A percentile compares a stretch with the other conserved stretches of the same genome.
Evolutionary conservation across 2,113 vertebrate genomes (phyloP).

Genomic region (Anser brachyrhynchus): DNA sequence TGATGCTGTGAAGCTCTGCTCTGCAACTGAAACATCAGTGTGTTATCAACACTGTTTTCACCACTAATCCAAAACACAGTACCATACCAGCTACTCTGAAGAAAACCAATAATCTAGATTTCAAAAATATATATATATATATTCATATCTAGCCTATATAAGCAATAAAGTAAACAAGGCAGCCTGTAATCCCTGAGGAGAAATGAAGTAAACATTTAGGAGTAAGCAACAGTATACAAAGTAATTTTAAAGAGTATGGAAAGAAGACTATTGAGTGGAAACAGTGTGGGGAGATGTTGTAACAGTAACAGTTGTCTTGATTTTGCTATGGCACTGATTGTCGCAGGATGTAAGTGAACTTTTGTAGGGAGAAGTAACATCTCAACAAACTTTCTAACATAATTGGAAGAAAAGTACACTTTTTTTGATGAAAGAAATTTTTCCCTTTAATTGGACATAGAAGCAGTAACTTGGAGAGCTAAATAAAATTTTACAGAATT

Average conservation of each 20-base stretch:
- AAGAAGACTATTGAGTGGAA: neutral
- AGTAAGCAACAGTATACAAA: neutral
- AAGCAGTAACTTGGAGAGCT: neutral
- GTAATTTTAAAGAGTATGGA: neutral
- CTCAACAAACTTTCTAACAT: neutral
- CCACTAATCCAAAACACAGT: neutral
- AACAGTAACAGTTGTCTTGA: neutral
- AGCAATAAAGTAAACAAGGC: neutral
- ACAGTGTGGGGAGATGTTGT: neutral
- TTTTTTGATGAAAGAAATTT: neutral
- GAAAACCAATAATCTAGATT: neutral
- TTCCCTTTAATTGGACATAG: neutral
- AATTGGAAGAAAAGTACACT: accelerated
- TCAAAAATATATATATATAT: neutral
- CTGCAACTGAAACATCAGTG: neutral
- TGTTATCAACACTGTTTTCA: neutral
- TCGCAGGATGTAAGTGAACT: neutral
- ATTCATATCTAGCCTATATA: neutral
- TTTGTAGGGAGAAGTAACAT: neutral
- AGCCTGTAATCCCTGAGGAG: neutral
- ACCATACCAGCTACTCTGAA: neutral
- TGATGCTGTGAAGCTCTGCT: neutral
- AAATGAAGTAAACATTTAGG: neutral
- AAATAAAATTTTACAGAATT: neutral
- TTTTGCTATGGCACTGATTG: neutral